Evolutionary conservation across 2,113 vertebrate species (phyloP), one percentile per base, ranked within the genome.

Genomic region (Silurus glanis): DNA sequence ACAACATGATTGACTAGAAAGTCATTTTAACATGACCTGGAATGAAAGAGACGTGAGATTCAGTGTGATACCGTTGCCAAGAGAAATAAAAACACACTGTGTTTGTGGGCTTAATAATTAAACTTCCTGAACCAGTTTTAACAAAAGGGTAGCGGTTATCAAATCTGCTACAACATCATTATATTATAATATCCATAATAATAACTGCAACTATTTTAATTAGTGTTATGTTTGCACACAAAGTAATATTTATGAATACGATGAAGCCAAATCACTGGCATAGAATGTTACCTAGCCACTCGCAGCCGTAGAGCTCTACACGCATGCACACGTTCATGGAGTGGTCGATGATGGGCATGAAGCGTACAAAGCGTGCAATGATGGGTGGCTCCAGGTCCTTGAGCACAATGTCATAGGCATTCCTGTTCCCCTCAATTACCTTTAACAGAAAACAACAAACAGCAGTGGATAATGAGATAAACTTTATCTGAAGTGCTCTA

Each of bases 261-360:
- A 17, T 28, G 14, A 78, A 78, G 45, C 72, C 5, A 5, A n/a
- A 75, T 51, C 51, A 7, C 14, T 6, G 25, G 4, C 0, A 5
- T 58, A 47, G 61, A n/a, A 16, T 79, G 59, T 89, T 93, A 98
- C 98, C 98, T 80, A 99, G 94, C 98, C 98, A 99, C 89, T 95
- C 95, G 2, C 98, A 99, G 92, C 98, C 98, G 0, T 99, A 99
- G 21, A 99, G 96, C 93, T 99, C 98, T 89, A 99, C 98, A 0
- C 98, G 95, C 95, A 99, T 96, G 92, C 98, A 99, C 87, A 99
- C 97, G 0, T 97, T 99, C 96, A 97, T 99, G 90, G 97, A 97
- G 92, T 99, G 97, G 90, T 98, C 97, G 0, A 96, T 98, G 90
- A 99, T 96, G 0, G 98, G 98, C 92, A 99, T 97, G 94, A 99